phyloP scores from a whole-genome alignment of 1,140 invertebrate genomes.

The Macrobrachium rosenbergii region DNA sequence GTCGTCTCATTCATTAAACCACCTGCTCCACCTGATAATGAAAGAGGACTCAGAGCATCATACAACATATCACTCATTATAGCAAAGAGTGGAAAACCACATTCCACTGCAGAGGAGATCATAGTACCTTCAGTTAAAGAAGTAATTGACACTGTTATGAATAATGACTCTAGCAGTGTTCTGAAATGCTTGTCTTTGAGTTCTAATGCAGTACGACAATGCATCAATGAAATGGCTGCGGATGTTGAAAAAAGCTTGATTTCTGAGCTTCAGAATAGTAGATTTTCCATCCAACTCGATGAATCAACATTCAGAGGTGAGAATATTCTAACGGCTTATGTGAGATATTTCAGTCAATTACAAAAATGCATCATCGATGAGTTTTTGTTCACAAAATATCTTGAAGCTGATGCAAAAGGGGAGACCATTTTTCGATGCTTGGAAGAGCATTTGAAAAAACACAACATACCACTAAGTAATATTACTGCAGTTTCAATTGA shows the following conservation, averaged over 20 bases:
- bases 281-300: conserved; percentile 58
- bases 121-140: conserved; percentile 40
- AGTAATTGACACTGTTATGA: conserved; percentile 56
- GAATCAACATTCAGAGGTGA: conserved; percentile 50
- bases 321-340: conserved; percentile 44
- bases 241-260: conserved; percentile 62
- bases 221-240: conserved; percentile 56
- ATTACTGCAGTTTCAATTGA: conserved; percentile 68
- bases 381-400: conserved; percentile 55
- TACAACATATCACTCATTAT: conserved; percentile 32
- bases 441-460: conserved; percentile 67
- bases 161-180: conserved; percentile 46
- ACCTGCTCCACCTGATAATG: conserved; percentile 13
- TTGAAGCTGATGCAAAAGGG: conserved; percentile 52
- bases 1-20: neutral
- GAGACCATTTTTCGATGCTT: conserved; percentile 60
- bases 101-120: conserved; percentile 31
- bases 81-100: conserved; percentile 32
- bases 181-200: conserved; percentile 54
- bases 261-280: conserved; percentile 51
- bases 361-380: conserved; percentile 54
- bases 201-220: conserved; percentile 30
- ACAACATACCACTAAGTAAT: conserved; percentile 68
- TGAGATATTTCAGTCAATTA: conserved; percentile 50
- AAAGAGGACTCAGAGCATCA: conserved; percentile 8